Evolutionary conservation across 2,113 vertebrate species (phyloP), one percentile per base, ranked within the genome.

Genomic region (Diphyllodes magnificus): DNA sequence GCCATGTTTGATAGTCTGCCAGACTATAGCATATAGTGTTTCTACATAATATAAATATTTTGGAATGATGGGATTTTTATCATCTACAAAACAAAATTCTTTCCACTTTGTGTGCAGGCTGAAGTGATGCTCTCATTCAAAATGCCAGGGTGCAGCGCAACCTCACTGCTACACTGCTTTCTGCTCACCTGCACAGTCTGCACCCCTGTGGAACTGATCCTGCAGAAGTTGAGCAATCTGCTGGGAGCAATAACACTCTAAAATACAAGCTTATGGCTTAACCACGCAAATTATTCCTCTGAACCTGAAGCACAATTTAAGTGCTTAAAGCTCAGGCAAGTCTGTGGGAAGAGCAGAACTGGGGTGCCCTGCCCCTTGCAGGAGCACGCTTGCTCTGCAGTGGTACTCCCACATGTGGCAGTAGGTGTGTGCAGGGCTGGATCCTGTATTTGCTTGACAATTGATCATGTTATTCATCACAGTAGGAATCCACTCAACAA

Each of bases 131-230:
- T 88, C 15, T 66, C 47, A 37, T n/a, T 72, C 50, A 35, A 18
- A 72, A 71, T 50, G 24, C 44, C 22, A 47, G 51, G 63, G 33
- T 0, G 0, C 31, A 27, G 21, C 7, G 11, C 35, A 64, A 0
- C 28, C 30, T 70, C 44, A 8, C 23, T 30, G 42, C 35, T 59
- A 9, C 2, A 1, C 25, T 65, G 31, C 3, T 87, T 68, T 49
- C 84, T 91, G 53, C 59, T 68, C 70, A 24, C 40, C n/a, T 56
- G 57, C 85, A 75, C 49, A 63, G 51, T 17, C 61, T 30, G 27
- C 9, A 22, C 24, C 39, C 14, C 49, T 8, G 28, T 60, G 45
- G 40, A 86, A 80, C 45, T 27, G 50, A 84, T 57, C 64, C 64
- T 54, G 50, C 42, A 69, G 59, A 53, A 2, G 0, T 0, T 50